Percentiles rank a stretch among this genome's conserved stretches.
Evolutionary conservation across 2,797 vertebrate genomes (phyloP).

Genomic region (Sebastes trivittatus): DNA sequence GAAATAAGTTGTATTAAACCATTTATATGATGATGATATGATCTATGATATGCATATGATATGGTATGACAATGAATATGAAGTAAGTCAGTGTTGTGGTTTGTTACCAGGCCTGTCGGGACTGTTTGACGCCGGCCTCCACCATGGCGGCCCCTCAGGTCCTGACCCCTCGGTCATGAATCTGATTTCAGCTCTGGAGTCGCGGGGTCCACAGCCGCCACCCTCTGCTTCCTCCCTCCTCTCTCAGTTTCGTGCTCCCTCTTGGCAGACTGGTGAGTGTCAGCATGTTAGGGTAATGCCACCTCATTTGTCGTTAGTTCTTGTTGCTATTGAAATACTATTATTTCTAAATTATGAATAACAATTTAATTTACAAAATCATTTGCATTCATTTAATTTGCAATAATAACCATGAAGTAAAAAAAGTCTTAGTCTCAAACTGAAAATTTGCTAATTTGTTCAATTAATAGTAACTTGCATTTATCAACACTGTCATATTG

Average conservation of each 20-base stretch:
- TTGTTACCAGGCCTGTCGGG: slow-evolving; percentile 87
- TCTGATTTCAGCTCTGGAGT: slow-evolving; percentile 94
- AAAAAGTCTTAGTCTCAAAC: not conserved
- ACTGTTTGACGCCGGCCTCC: slow-evolving; percentile 90
- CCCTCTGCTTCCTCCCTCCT: slow-evolving; percentile 92
- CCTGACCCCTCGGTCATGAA: slow-evolving; percentile 93
- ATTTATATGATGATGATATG: not conserved
- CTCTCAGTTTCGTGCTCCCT: slow-evolving; percentile 91
- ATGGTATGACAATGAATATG: not conserved
- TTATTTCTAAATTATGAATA: not conserved
- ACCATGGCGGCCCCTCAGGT: slow-evolving; percentile 87
- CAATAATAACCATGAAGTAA: not conserved
- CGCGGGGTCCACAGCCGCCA: slow-evolving; percentile 89
- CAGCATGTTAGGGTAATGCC: slow-evolving; percentile 1
- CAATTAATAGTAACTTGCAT: not conserved
- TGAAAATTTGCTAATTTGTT: not conserved
- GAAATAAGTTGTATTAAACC: not conserved
- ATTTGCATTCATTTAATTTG: not conserved
- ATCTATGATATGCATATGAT: not conserved
- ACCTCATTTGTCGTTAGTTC: not conserved
- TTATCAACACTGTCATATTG: slow-evolving; percentile 50
- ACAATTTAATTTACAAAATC: not conserved
- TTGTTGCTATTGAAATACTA: not conserved
- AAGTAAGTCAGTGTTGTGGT: slow-evolving; percentile 20
- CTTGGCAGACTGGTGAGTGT: slow-evolving; percentile 91